Evolutionary conservation across 2,888 invertebrate genomes (phyloP).

Genomic region (Copidosoma aretas): DNA sequence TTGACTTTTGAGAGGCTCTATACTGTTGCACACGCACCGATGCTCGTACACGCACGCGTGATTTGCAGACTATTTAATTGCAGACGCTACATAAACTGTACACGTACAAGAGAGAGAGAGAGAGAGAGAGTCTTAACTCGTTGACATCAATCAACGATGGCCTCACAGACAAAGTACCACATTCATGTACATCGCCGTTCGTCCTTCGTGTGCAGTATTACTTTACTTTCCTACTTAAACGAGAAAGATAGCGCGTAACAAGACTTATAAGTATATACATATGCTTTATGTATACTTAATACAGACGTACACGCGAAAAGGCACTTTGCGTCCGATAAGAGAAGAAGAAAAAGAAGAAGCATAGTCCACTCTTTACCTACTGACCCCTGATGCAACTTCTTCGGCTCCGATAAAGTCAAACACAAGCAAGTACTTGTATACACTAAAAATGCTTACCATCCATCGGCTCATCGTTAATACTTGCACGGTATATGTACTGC

Average conservation of each 20-base stretch:
- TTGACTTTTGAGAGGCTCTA: slow-evolving; percentile 22
- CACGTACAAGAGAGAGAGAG: too few relatives aligned
- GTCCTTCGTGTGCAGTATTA: not conserved
- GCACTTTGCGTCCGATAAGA: not conserved
- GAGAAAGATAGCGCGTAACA: not conserved
- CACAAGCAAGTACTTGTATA: too few relatives aligned
- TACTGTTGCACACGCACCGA: not conserved
- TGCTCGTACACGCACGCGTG: too few relatives aligned
- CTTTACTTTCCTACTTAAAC: not conserved
- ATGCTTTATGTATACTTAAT: too few relatives aligned
- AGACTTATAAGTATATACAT: not conserved
- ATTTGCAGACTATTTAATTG: too few relatives aligned
- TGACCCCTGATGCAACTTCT: slow-evolving; percentile 46
- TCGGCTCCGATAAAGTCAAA: slow-evolving; percentile 10
- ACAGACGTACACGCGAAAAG: not conserved
- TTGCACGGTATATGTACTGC: too few relatives aligned
- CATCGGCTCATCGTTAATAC: too few relatives aligned
- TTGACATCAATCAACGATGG: not conserved
- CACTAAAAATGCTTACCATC: too few relatives aligned
- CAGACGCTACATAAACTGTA: too few relatives aligned
- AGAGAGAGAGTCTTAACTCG: not conserved
- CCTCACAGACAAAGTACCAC: not conserved
- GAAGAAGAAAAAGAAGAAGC: slow-evolving; percentile 30
- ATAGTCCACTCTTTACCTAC: slow-evolving; percentile 43
- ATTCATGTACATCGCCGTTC: not conserved